These are phyloP conservation scores for Corvus moneduloides DNA, from an alignment of 2,113 vertebrate species.

Conservation along the genomic window DNA sequence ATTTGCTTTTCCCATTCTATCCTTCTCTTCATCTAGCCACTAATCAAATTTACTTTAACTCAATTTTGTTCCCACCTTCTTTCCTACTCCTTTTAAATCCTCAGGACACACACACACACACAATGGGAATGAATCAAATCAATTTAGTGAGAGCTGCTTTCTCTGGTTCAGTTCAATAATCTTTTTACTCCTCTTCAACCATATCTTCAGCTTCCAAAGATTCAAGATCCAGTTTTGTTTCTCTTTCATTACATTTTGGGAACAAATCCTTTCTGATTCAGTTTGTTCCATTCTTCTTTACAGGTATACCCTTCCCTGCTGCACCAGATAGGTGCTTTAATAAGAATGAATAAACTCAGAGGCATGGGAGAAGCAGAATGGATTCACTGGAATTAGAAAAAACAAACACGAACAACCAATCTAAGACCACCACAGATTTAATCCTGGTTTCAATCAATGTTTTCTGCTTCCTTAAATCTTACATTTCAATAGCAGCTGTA, in stretches of 20 bases:
- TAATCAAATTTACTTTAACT: slow-evolving; percentile 11
- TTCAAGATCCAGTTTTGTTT: background rate
- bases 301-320: background rate
- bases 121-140: background rate
- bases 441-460: background rate
- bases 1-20: background rate
- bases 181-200: background rate
- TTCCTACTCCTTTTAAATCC: background rate
- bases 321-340: background rate
- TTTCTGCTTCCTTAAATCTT: background rate
- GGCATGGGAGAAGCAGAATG: background rate
- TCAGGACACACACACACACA: background rate
- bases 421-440: background rate
- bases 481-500: background rate
- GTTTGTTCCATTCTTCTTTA: background rate
- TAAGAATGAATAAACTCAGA: background rate
- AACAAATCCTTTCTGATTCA: background rate
- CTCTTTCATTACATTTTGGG: background rate
- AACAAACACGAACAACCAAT: background rate
- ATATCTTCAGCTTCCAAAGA: background rate
- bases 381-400: background rate
- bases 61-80: background rate
- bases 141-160: background rate
- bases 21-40: background rate
- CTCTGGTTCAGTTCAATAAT: background rate